These are phyloP conservation scores for Solen grandis DNA, from an alignment of 1,140 invertebrate genomes.

Conservation along the genomic window DNA sequence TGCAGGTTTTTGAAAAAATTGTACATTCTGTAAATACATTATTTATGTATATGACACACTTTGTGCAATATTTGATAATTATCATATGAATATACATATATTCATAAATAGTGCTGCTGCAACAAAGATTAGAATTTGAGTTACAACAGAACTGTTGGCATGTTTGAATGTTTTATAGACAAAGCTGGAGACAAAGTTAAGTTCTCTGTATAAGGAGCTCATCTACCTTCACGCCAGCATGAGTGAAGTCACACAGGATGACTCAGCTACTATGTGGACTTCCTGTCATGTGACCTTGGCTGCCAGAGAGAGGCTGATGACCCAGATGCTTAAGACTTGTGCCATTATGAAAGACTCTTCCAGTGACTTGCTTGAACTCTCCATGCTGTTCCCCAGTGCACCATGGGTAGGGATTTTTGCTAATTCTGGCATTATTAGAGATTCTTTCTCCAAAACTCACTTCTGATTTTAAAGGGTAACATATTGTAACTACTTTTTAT, in stretches of 20 bases:
- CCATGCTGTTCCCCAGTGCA: constrained; percentile 72
- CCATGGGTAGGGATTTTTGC: constrained; percentile 71
- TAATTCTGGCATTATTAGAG: too few species aligned
- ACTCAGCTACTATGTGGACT: constrained; percentile 33
- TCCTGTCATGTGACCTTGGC: constrained; percentile 62
- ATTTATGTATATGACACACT: too few species aligned
- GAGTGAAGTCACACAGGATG: constrained; percentile 31
- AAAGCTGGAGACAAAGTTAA: constrained; percentile 73
- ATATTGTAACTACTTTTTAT: too few species aligned
- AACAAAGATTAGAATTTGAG: too few species aligned
- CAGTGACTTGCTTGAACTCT: constrained; percentile 69
- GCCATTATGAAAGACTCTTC: constrained; percentile 68
- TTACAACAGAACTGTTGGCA: too few species aligned
- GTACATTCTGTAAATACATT: too few species aligned
- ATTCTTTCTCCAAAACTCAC: too few species aligned
- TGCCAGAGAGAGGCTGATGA: constrained; percentile 63
- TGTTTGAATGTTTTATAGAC: constrained; percentile 59
- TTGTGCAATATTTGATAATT: too few species aligned
- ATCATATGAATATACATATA: too few species aligned
- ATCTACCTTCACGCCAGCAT: constrained; percentile 62
- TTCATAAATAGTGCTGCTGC: too few species aligned
- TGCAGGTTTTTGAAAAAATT: too few species aligned
- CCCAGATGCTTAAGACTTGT: constrained; percentile 65
- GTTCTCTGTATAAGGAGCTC: constrained; percentile 70
- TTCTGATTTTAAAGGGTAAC: too few species aligned